Percentiles rank a stretch among this genome's conserved stretches.
phyloP scores from a whole-genome alignment of 2,113 vertebrate genomes.

The Mastomys coucha region DNA sequence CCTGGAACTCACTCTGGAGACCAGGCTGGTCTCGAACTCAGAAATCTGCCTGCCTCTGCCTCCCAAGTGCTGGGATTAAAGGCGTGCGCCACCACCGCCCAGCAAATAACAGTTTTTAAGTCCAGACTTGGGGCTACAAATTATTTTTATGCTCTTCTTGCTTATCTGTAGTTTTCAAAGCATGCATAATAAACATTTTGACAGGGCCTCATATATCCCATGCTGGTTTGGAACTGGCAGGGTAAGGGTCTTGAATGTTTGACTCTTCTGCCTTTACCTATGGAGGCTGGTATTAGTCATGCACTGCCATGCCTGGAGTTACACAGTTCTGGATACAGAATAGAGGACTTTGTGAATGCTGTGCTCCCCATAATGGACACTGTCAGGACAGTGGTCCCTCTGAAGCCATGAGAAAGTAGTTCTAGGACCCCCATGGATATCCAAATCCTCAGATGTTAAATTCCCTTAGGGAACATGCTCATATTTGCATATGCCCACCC shows the following conservation, averaged over 20 bases:
- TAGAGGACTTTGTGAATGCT: neutral
- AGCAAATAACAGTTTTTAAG: neutral
- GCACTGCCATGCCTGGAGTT: neutral
- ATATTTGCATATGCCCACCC: neutral
- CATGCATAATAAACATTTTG: neutral
- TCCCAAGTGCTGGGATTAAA: no score
- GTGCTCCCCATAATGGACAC: neutral
- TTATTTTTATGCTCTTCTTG: constrained; percentile 14
- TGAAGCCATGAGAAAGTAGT: neutral
- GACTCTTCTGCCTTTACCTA: neutral
- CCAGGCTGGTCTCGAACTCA: no score
- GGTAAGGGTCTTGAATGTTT: neutral
- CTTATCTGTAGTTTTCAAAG: constrained; percentile 21
- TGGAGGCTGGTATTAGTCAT: neutral
- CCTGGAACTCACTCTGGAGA: no score
- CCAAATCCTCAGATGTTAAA: neutral
- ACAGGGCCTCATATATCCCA: neutral
- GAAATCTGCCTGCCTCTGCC: no score
- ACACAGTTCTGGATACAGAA: neutral
- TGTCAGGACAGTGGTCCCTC: neutral
- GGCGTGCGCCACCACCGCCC: no score
- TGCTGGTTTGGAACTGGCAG: no score
- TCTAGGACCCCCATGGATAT: neutral
- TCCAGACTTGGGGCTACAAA: neutral
- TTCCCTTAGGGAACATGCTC: neutral